Evolutionary conservation across 2,113 vertebrate species (phyloP).

Genomic region (Vanacampus margaritifer): DNA sequence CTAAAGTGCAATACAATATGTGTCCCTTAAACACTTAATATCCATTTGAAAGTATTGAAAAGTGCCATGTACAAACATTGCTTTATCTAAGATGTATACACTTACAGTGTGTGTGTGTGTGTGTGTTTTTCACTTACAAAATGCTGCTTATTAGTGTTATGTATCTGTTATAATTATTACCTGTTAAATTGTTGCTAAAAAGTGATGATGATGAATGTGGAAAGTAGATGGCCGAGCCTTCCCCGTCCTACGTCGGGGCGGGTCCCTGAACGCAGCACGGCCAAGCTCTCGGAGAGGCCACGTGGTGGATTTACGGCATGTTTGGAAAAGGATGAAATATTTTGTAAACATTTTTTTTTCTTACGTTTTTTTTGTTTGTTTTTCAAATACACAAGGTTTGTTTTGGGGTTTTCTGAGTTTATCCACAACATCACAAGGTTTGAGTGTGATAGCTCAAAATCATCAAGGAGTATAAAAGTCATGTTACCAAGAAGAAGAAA

Average conservation of each 20-base stretch:
- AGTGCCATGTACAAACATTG: conserved; percentile 70
- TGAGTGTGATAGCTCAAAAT: neutral
- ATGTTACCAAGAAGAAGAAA: neutral
- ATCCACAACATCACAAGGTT: neutral
- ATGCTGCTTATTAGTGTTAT: conserved; percentile 85
- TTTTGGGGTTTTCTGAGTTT: conserved; percentile 15
- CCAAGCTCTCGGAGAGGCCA: conserved; percentile 13
- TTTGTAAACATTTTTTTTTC: conserved; percentile 14
- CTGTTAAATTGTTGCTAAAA: conserved; percentile 49
- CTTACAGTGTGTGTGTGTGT: conserved; percentile 42
- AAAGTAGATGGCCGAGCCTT: conserved; percentile 30
- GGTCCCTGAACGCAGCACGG: conserved; percentile 78
- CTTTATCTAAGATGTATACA: conserved; percentile 61
- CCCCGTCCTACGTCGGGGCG: conserved; percentile 79
- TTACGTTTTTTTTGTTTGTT: too few species aligned
- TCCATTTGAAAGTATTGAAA: conserved; percentile 65
- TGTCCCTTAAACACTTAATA: conserved; percentile 66
- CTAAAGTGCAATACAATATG: conserved; percentile 89
- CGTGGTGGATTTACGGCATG: conserved; percentile 3
- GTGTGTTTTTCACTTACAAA: conserved; percentile 80
- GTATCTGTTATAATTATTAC: conserved; percentile 51
- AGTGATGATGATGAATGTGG: conserved; percentile 73
- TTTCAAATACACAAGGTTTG: conserved; percentile 7
- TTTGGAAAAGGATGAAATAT: conserved; percentile 15
- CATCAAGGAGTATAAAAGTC: neutral